phyloP scores from a whole-genome alignment of 2,797 vertebrate species.

The Ceryle rudis region DNA sequence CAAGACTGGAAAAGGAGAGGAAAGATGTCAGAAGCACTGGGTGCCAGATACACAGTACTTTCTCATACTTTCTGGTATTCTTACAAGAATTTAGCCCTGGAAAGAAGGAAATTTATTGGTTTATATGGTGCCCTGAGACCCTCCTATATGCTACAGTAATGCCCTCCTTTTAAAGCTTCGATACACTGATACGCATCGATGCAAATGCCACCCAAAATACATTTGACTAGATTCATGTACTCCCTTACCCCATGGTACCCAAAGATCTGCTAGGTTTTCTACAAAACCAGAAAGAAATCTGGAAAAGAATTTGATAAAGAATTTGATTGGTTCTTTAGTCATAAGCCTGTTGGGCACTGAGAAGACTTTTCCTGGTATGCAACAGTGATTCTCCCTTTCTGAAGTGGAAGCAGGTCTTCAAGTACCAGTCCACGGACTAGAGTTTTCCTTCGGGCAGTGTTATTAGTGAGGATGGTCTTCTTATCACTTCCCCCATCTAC shows the following conservation, averaged over 20 bases:
- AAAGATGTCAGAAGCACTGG: not conserved
- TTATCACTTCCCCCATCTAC: not conserved
- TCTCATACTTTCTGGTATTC: not conserved
- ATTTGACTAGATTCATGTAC: not conserved
- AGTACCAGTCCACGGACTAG: not conserved
- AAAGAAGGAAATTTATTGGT: not conserved
- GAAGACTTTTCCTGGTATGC: not conserved
- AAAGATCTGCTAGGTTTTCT: not conserved
- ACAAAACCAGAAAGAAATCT: not conserved
- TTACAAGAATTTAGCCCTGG: not conserved
- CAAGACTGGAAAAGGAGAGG: not conserved
- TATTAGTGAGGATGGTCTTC: not conserved
- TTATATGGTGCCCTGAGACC: not conserved
- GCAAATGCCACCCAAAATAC: not conserved
- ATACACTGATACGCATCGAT: not conserved
- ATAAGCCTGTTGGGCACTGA: accelerated
- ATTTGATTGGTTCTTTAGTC: not conserved
- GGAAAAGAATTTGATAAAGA: not conserved
- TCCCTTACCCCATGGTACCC: not conserved
- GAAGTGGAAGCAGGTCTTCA: not conserved
- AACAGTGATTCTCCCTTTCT: not conserved
- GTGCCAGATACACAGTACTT: not conserved
- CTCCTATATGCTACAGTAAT: not conserved
- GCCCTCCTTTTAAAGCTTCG: not conserved
- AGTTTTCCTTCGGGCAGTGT: not conserved